These are phyloP conservation scores for Sinelater perroti DNA, from an alignment of 2,888 invertebrate genomes.

Conservation along the genomic window DNA sequence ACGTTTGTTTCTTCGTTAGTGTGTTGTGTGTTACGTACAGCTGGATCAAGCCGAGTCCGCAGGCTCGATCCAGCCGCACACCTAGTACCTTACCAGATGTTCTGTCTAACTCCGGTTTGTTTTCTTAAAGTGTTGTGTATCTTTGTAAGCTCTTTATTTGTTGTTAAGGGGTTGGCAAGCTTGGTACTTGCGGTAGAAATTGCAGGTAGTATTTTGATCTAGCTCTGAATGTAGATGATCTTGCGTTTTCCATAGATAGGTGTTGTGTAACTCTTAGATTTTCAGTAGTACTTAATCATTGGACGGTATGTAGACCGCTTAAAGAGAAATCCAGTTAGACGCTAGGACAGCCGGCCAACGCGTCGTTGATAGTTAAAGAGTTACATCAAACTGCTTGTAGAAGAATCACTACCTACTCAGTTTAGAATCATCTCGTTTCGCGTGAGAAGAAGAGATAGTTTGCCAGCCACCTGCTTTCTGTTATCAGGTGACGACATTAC, in stretches of 20 bases:
- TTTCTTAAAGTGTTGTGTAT: slow-evolving; percentile 59
- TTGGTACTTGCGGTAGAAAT: slow-evolving; percentile 54
- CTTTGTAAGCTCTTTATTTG: slow-evolving; percentile 58
- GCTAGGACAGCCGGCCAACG: background rate
- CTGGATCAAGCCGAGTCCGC: too few relatives aligned
- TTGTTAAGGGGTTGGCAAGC: slow-evolving; percentile 62
- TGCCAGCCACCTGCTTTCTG: slow-evolving; percentile 61
- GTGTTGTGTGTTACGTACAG: too few relatives aligned
- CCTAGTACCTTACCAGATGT: too few relatives aligned
- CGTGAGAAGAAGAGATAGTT: slow-evolving; percentile 45
- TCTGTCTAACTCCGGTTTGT: slow-evolving; percentile 1
- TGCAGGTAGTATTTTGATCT: slow-evolving; percentile 29
- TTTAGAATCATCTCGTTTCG: background rate
- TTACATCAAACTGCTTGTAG: slow-evolving; percentile 18
- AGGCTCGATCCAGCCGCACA: too few relatives aligned
- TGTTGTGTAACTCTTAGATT: slow-evolving; percentile 19
- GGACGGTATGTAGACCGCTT: slow-evolving; percentile 31
- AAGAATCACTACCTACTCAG: slow-evolving; percentile 9
- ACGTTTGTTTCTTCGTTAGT: too few relatives aligned
- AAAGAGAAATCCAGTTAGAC: background rate
- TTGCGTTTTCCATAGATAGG: slow-evolving; percentile 8
- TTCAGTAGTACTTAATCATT: slow-evolving; percentile 13
- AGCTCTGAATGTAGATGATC: slow-evolving; percentile 16
- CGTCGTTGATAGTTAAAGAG: background rate
- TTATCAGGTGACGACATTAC: slow-evolving; percentile 30